Evolutionary conservation across 1,140 invertebrate genomes (phyloP).

Genomic region (Trissolcus basalis): DNA sequence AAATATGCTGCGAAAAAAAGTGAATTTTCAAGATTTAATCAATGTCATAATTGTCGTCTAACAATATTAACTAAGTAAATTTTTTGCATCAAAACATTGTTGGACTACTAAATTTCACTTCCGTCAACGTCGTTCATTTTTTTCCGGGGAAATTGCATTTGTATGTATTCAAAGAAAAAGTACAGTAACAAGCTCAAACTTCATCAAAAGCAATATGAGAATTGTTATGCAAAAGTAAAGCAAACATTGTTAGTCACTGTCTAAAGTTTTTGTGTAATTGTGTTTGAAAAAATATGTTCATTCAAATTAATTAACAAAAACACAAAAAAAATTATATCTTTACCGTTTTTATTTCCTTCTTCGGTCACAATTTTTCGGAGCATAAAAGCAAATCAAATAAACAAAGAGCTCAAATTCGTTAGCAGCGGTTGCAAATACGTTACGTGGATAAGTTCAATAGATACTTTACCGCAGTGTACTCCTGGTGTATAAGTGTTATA

Average conservation of each 20-base stretch:
- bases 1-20: no score
- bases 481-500: conserved; percentile 48
- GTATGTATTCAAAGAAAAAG: no score
- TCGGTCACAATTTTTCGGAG: background rate
- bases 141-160: no score
- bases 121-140: no score
- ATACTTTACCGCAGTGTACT: conserved; percentile 67
- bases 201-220: conserved; percentile 12
- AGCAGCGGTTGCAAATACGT: conserved; percentile 30
- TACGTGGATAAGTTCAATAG: conserved; percentile 47
- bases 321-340: background rate
- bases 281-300: background rate
- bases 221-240: conserved; percentile 10
- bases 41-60: no score
- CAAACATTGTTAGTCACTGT: background rate
- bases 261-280: background rate
- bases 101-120: no score
- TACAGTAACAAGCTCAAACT: conserved; percentile 8
- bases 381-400: conserved; percentile 8
- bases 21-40: no score
- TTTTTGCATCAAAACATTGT: no score
- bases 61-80: no score
- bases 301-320: conserved; percentile 3
- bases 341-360: no score
- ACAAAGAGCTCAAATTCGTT: conserved; percentile 32